These are phyloP conservation scores for Lophotriccus pileatus DNA, from an alignment of 2,797 vertebrate genomes.

Conservation along the genomic window DNA sequence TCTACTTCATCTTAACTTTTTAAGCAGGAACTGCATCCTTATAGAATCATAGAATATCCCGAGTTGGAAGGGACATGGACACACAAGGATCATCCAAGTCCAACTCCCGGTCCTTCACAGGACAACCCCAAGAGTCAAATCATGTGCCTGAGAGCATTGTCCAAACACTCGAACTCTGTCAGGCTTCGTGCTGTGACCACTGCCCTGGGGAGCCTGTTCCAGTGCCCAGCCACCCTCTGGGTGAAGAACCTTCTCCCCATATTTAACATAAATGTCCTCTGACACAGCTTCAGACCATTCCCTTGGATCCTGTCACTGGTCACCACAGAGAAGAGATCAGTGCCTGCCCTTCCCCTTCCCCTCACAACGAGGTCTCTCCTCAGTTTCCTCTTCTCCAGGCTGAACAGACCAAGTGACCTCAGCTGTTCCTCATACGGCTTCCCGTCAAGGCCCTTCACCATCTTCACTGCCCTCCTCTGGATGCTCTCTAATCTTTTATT, in stretches of 20 bases:
- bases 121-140: not conserved
- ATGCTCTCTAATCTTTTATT: not conserved
- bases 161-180: not conserved
- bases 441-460: not conserved
- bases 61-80: not conserved
- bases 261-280: not conserved
- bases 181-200: not conserved
- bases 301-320: not conserved
- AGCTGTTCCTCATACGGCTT: not conserved
- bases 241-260: not conserved
- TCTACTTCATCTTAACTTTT: not conserved
- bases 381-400: not conserved
- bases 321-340: not conserved
- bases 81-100: not conserved
- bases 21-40: not conserved
- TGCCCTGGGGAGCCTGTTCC: not conserved
- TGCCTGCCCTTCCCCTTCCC: not conserved
- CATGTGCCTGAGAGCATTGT: not conserved
- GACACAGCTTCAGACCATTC: not conserved
- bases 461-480: not conserved
- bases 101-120: not conserved
- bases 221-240: too few relatives aligned
- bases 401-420: not conserved
- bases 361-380: not conserved
- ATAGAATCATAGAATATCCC: not conserved